Evolutionary conservation across 1,140 invertebrate species (phyloP), one percentile per base, ranked within the genome.

Genomic region (Drosophila tani): DNA sequence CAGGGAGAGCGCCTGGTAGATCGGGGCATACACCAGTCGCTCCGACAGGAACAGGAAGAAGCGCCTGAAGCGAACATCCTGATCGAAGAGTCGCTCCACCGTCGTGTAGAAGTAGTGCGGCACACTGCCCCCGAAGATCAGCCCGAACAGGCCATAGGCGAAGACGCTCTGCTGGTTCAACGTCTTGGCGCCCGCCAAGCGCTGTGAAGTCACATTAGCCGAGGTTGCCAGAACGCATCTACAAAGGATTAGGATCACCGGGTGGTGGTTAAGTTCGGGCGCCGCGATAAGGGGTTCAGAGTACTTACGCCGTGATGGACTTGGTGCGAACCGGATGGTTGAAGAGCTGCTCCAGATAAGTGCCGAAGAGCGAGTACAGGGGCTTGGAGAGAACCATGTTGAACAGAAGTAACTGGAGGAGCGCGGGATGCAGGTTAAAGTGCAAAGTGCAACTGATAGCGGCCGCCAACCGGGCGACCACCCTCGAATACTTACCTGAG

Each of bases 91-190:
- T 43, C 91, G 93, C 71, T 95, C 95, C 46, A 96, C 80, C 17
- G 94, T 93, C 67, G 93, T 93, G 82, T 96, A 96, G 87, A 96
- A 96, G 79, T 94, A 96, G 92, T 96, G 96, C 6, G 96, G 96
- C 2, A 96, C 93, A 19, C 95, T 94, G 6, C 96, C 96, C 32
- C 96, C 96, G 92, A 96, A 96, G 14, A 96, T 78, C 21, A 96
- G 93, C 29, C 96, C 96, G 94, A 95, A 96, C 24, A 96, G 78
- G 58, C 94, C 95, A 93, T 95, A 96, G 8, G 96, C 95, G 11
- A 96, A 79, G 12, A 96, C 83, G 78, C 94, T 95, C 27, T 96
- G 94, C 40, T 95, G 91, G 82, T 95, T 94, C n/a, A 95, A 92
- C 41, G 93, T 75, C 69, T 94, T 94, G 8, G 93, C 93, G 40